Evolutionary conservation across 2,888 invertebrate genomes (phyloP).

Genomic region (Encarsia formosa): DNA sequence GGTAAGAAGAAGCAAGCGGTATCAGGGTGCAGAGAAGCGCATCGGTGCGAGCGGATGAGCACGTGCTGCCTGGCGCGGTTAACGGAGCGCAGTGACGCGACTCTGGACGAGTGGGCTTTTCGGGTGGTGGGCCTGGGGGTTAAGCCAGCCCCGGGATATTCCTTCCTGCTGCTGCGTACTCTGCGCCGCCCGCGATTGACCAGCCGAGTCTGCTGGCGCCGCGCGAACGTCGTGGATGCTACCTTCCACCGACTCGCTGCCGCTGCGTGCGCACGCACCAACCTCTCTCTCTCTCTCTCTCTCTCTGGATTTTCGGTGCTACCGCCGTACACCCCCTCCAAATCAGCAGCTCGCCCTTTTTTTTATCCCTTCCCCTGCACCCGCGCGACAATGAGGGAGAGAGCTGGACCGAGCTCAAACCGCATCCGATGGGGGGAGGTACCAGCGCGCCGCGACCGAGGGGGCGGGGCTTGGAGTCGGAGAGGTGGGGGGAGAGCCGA

Average conservation of each 20-base stretch:
- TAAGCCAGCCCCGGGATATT: not conserved
- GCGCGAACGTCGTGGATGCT: slow-evolving; percentile 31
- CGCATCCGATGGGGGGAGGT: slow-evolving; percentile 14
- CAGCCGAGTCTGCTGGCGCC: slow-evolving; percentile 49
- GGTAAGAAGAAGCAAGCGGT: too few relatives aligned
- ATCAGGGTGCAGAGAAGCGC: too few relatives aligned
- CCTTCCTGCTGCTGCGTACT: slow-evolving; percentile 35
- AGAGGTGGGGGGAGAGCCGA: slow-evolving; percentile 38
- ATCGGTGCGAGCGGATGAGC: slow-evolving; percentile 42
- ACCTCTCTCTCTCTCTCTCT: slow-evolving; percentile 16
- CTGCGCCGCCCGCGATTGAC: slow-evolving; percentile 51
- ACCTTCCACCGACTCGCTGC: not conserved
- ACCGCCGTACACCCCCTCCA: slow-evolving; percentile 19
- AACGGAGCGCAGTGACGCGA: slow-evolving; percentile 50
- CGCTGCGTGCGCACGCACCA: slow-evolving; percentile 31
- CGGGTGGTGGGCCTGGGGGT: not conserved
- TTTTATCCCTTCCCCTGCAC: slow-evolving; percentile 13
- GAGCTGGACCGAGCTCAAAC: not conserved
- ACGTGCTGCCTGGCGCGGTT: slow-evolving; percentile 38
- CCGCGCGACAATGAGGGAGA: slow-evolving; percentile 11
- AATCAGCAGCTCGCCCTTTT: slow-evolving; percentile 8
- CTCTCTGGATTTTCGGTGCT: slow-evolving; percentile 1
- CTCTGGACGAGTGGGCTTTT: not conserved
- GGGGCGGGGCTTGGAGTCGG: slow-evolving; percentile 13
- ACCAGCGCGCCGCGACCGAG: slow-evolving; percentile 34